These are phyloP conservation scores for Bos javanicus DNA, from an alignment of 2,113 vertebrate species.

Conservation along the genomic window DNA sequence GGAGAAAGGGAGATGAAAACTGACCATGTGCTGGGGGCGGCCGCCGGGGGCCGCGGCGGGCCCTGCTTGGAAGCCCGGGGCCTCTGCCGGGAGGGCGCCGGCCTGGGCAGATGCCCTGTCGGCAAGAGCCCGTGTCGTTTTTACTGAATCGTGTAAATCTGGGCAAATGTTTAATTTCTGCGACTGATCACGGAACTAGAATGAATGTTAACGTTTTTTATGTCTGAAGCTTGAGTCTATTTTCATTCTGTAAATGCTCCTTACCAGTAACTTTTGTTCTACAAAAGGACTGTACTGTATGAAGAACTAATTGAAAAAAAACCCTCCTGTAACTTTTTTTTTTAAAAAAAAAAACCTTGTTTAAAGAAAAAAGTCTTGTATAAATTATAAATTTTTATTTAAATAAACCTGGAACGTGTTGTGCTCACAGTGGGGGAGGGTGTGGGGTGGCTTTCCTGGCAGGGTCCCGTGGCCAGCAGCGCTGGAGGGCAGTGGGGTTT, in stretches of 20 bases:
- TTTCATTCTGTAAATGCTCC: slow-evolving; percentile 82
- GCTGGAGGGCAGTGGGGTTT: neutral
- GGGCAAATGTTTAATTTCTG: slow-evolving; percentile 77
- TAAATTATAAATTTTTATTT: slow-evolving; percentile 89
- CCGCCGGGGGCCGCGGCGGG: fast-evolving
- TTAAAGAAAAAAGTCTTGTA: slow-evolving; percentile 84
- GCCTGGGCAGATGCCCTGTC: fast-evolving
- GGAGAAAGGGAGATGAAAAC: slow-evolving; percentile 81
- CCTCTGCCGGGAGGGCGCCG: fast-evolving
- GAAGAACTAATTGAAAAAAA: slow-evolving; percentile 65
- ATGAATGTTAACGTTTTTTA: slow-evolving; percentile 78
- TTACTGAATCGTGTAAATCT: slow-evolving; percentile 72
- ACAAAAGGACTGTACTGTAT: slow-evolving; percentile 76
- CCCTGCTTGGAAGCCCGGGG: neutral
- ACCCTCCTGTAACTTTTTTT: slow-evolving; percentile 81
- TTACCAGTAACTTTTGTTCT: slow-evolving; percentile 76
- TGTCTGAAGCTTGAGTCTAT: slow-evolving; percentile 79
- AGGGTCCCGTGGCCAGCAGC: fast-evolving
- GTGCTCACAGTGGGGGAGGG: slow-evolving; percentile 60
- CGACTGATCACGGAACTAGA: slow-evolving; percentile 74
- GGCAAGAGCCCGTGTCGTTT: neutral
- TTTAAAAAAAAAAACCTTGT: slow-evolving; percentile 77
- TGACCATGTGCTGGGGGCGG: slow-evolving; percentile 23
- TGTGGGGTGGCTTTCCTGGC: neutral
- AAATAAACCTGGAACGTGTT: slow-evolving; percentile 83